Evolutionary conservation across 2,797 vertebrate genomes (phyloP), one percentile per base, ranked within the genome.

Genomic region (Peromyscus eremicus): DNA sequence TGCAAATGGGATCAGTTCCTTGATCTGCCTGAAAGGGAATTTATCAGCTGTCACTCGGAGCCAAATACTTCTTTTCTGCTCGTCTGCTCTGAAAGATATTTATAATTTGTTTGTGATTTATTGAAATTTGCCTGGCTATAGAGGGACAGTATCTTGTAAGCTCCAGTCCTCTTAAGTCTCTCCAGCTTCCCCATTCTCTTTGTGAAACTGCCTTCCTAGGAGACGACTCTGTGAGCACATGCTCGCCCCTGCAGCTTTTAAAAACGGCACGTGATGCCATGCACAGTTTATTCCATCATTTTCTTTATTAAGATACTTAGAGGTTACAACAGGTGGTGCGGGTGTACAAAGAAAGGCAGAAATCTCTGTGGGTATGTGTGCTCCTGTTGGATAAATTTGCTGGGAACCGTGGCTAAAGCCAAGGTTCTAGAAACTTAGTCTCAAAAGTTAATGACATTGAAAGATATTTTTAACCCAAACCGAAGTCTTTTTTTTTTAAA

Each of bases 91-190:
- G 55, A 84, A 83, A 94, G 83, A 95, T 92, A 92, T 90, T 95
- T 96, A 80, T 92, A 95, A 97, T 97, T 95, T 89, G 62, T 94
- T 91, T 92, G 71, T 81, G 93, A 95, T 89, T 92, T 92, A 96
- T 76, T 95, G 77, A 95, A 97, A 92, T 91, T 88, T 92, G 40
- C 73, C 87, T 96, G 94, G 25, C 62, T 71, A 21, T n/a, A 52
- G 40, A 85, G 91, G 87, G 60, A 60, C 4, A 17, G 40, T 40
- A 21, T 81, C 75, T 97, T 91, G 60, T 70, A 96, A 66, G 73
- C 86, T 86, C 81, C n/a, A 25, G 49, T 8, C 25, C 34, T 70
- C 34, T 93, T 70, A 82, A 82, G 80, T 80, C 43, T 76, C 92
- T 16, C 49, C 11, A 62, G 86, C 82, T 60, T 64, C 46, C 82